phyloP scores from a whole-genome alignment of 2,797 vertebrate species.

The Sebastiscus tertius region DNA sequence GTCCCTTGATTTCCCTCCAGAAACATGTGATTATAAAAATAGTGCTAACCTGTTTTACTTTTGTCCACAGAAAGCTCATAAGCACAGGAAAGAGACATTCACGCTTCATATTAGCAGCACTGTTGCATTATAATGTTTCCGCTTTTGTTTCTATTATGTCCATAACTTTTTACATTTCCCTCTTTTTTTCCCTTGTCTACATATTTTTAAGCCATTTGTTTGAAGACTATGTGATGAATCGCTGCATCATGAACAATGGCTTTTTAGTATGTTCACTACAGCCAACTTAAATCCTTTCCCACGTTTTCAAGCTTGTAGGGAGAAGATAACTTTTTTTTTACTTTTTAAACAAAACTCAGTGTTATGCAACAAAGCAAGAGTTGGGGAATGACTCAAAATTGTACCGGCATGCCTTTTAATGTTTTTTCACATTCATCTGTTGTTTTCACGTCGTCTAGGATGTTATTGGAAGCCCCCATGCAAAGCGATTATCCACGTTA shows the following conservation, averaged over 20 bases:
- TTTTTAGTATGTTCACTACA: not conserved
- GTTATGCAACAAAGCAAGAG: not conserved
- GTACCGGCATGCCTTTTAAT: slow-evolving; percentile 2
- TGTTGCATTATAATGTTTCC: slow-evolving; percentile 4
- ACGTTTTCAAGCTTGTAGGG: not conserved
- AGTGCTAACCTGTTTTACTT: slow-evolving; percentile 71
- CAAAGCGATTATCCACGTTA: slow-evolving; percentile 19
- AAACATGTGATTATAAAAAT: slow-evolving; percentile 52
- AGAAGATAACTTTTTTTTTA: slow-evolving; percentile 1
- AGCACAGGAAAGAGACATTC: slow-evolving; percentile 33
- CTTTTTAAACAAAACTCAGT: not conserved
- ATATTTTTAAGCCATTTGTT: slow-evolving; percentile 30
- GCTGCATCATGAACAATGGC: not conserved
- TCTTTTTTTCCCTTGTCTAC: not conserved
- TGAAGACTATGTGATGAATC: not conserved
- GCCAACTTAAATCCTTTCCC: not conserved
- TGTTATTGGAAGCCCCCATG: slow-evolving; percentile 51
- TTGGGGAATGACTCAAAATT: not conserved
- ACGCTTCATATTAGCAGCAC: slow-evolving; percentile 18
- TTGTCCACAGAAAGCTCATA: slow-evolving; percentile 67
- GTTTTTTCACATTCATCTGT: slow-evolving; percentile 35
- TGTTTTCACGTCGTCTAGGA: slow-evolving; percentile 52
- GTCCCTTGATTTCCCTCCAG: slow-evolving; percentile 72
- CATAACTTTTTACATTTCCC: slow-evolving; percentile 37
- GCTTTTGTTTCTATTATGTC: slow-evolving; percentile 20